Base-by-base conservation (phyloP, 1,140 invertebrate species). In the Psix sp. region DNA sequence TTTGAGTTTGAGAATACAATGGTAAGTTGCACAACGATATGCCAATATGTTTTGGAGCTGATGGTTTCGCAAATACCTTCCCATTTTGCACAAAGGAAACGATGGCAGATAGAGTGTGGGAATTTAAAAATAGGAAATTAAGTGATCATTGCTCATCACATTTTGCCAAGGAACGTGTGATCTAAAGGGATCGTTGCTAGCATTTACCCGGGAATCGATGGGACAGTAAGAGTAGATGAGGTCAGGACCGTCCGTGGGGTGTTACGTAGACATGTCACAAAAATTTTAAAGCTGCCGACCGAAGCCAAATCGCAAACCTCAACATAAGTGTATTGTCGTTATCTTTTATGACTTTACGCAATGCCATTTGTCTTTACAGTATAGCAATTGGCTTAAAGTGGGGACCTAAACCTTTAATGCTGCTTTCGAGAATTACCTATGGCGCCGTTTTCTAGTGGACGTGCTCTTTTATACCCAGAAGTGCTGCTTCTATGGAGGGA, bases 31-130 rank as follows among this genome's bases (percentile, higher is more conserved):
- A 0, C 46, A 70, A 14, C 18, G 46, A 2, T 16, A 68, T 5
- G 15, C 54, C 1, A 56, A 68, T 15, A 39, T 17, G 13, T 77
- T 74, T 26, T 74, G 63, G 74, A 38, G 5, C 0, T 16, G 54
- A 14, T 70, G 74, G 70, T 15, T 68, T 0, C 24, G 49, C 0
- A 62, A 76, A 36, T 77, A 77, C 15, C 26, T 77, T 3, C 70
- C 65, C 0, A 56, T 11, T 1, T 29, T 68, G 10, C 6, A 4
- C 18, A 13, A 13, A 10, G 73, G 10, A 54, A 31, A 18, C 38
- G 40, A 11, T 71, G 73, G 59, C 17, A 21, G 1, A 14, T n/a
- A 13, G 38, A 57, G 1, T 5, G 1, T 11, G 4, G 5, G 6
- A 11, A 24, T 4, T 11, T 72, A 9, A 14, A 16, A 11, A 14